These are phyloP conservation scores for Gambusia affinis DNA, from an alignment of 2,113 vertebrate genomes.

Conservation along the genomic window DNA sequence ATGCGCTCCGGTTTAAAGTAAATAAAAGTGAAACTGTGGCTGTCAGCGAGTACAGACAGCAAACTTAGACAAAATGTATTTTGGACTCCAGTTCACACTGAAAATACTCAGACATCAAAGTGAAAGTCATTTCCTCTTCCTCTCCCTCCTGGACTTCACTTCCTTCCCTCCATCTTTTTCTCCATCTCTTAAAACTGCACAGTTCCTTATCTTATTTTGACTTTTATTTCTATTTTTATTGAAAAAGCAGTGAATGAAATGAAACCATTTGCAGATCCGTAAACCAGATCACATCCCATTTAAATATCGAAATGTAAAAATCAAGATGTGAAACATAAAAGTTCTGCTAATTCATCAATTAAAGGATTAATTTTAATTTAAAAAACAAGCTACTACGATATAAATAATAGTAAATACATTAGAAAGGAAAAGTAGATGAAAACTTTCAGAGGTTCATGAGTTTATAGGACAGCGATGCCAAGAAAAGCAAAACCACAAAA, in stretches of 20 bases:
- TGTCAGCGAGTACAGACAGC: neutral
- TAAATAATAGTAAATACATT: too few relatives aligned
- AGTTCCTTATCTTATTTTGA: neutral
- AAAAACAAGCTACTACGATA: too few relatives aligned
- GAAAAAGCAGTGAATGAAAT: too few relatives aligned
- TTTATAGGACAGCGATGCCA: too few relatives aligned
- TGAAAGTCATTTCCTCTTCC: neutral
- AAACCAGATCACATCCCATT: neutral
- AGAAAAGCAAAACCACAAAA: too few relatives aligned
- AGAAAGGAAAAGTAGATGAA: too few relatives aligned
- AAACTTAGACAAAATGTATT: neutral
- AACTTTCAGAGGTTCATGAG: too few relatives aligned
- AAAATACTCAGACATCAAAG: neutral
- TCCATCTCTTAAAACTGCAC: neutral
- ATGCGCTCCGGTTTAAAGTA: neutral
- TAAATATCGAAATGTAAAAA: neutral
- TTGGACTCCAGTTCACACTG: neutral
- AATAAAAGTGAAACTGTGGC: neutral
- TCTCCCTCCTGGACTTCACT: neutral
- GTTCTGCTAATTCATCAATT: too few relatives aligned
- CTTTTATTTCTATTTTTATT: neutral
- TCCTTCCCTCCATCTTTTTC: neutral
- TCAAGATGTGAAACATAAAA: neutral
- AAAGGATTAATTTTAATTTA: too few relatives aligned
- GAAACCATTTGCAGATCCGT: too few relatives aligned